These are phyloP conservation scores for Odontocolon sp. DNA, from an alignment of 2,888 invertebrate species.

Conservation along the genomic window DNA sequence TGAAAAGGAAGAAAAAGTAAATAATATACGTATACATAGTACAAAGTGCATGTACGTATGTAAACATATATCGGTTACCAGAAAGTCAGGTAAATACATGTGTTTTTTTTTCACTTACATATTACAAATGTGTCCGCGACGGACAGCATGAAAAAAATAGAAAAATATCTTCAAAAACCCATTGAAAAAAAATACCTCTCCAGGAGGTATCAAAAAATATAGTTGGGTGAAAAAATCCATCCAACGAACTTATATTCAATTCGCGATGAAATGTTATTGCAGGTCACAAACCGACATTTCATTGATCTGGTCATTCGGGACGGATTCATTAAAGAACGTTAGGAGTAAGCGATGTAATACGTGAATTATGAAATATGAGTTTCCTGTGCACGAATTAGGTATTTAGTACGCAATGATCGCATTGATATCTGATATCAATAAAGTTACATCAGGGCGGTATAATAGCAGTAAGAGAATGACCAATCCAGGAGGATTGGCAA, in stretches of 20 bases:
- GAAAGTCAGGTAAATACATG: too few relatives aligned
- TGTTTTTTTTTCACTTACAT: conserved; percentile 58
- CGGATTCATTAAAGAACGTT: too few relatives aligned
- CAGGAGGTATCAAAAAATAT: conserved; percentile 66
- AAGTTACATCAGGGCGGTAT: neutral
- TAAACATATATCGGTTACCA: too few relatives aligned
- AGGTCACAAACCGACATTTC: neutral
- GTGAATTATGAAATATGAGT: neutral
- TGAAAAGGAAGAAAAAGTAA: conserved; percentile 23
- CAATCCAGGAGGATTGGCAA: neutral
- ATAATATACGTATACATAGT: too few relatives aligned
- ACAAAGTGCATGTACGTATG: too few relatives aligned
- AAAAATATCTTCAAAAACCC: conserved; percentile 78
- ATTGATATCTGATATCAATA: neutral
- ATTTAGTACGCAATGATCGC: neutral
- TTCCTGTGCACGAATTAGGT: neutral
- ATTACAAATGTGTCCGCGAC: conserved; percentile 60
- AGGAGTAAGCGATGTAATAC: conserved; percentile 1
- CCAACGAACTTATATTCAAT: too few relatives aligned
- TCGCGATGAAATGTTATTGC: conserved; percentile 37
- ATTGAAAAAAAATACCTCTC: conserved; percentile 72
- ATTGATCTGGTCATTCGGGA: neutral
- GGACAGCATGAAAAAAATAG: conserved; percentile 75
- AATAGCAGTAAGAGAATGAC: too few relatives aligned
- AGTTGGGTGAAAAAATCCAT: conserved; percentile 64